Evolutionary conservation across 2,888 invertebrate species (phyloP).

Genomic region (Stramonita haemastoma): DNA sequence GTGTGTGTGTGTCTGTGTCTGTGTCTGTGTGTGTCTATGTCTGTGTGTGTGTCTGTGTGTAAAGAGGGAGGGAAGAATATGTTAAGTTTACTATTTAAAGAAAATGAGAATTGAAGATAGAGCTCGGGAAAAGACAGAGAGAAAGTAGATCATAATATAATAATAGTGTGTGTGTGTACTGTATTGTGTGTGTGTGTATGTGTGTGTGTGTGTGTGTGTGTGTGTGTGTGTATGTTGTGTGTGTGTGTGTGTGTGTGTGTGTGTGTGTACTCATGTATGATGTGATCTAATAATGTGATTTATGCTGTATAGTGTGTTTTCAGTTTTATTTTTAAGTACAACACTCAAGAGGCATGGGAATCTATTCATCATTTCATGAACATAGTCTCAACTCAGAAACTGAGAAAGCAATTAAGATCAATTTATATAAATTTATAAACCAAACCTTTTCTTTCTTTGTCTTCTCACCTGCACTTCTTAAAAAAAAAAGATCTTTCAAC

Average conservation of each 20-base stretch:
- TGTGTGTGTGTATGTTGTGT: neutral
- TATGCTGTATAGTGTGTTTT: neutral
- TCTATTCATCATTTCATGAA: too few relatives aligned
- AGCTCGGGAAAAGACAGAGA: neutral
- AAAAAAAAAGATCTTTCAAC: neutral
- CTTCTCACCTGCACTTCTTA: neutral
- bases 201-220: neutral
- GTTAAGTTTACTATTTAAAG: neutral
- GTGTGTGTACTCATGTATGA: neutral
- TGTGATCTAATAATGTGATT: too few relatives aligned
- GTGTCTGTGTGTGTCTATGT: neutral
- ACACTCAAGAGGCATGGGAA: too few relatives aligned
- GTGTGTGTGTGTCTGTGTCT: neutral
- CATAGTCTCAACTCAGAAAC: too few relatives aligned
- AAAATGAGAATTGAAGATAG: neutral
- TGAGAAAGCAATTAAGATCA: too few relatives aligned
- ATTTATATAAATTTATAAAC: too few relatives aligned
- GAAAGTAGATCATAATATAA: neutral
- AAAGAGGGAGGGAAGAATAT: neutral
- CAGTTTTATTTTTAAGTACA: conserved; percentile 37
- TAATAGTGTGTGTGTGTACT: neutral
- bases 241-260: neutral
- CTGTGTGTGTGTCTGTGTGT: neutral
- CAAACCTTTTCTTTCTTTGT: neutral
- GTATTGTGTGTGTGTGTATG: neutral